Evolutionary conservation across 2,113 vertebrate genomes (phyloP).

Genomic region (Hippoglossus stenolepis): DNA sequence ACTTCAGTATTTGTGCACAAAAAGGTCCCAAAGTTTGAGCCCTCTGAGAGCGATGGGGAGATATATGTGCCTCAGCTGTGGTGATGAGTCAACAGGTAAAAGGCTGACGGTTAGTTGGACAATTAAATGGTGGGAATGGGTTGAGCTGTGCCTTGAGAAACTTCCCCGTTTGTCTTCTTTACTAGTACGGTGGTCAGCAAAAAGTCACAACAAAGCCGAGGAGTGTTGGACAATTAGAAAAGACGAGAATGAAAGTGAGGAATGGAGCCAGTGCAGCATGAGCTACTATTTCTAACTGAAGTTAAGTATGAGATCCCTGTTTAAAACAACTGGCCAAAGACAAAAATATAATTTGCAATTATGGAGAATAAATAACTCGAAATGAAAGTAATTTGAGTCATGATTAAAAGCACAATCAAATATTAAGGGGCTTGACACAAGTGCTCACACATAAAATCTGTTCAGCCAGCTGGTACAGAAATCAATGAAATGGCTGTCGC

Average conservation of each 20-base stretch:
- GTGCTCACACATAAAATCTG: conserved; percentile 26
- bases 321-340: not conserved
- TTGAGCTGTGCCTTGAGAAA: too few species aligned
- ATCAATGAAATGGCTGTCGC: conserved; percentile 49
- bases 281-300: not conserved
- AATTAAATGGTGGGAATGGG: too few species aligned
- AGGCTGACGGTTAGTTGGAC: too few species aligned
- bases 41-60: too few species aligned
- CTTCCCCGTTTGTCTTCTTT: too few species aligned
- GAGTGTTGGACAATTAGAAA: not conserved
- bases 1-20: too few species aligned
- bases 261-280: not conserved
- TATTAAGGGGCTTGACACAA: conserved; percentile 5
- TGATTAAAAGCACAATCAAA: conserved; percentile 22
- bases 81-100: not conserved
- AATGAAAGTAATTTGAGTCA: conserved; percentile 15
- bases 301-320: not conserved
- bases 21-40: not conserved
- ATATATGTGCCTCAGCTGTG: not conserved
- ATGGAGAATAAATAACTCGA: conserved; percentile 1
- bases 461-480: conserved; percentile 26
- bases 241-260: not conserved
- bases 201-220: too few species aligned
- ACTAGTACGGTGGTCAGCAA: too few species aligned
- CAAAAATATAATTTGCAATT: not conserved